phyloP scores from a whole-genome alignment of 1,140 invertebrate species.

The Lycorma delicatula region DNA sequence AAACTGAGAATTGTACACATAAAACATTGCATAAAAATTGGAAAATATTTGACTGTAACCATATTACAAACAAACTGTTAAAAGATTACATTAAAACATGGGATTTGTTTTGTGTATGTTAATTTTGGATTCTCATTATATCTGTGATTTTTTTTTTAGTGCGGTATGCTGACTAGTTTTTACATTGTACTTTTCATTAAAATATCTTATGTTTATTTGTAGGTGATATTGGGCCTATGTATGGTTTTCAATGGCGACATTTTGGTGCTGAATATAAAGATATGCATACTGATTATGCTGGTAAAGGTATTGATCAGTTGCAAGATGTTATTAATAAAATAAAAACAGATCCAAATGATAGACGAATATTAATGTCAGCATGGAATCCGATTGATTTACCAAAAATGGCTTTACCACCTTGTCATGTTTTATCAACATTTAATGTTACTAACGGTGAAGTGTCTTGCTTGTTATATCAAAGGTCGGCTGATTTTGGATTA shows the following conservation, averaged over 20 bases:
- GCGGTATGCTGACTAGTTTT: too few relatives aligned
- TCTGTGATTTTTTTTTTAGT: too few relatives aligned
- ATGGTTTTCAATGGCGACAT: slow-evolving; percentile 99
- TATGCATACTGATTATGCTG: slow-evolving; percentile 75
- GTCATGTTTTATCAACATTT: slow-evolving; percentile 93
- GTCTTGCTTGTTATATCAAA: slow-evolving; percentile 91
- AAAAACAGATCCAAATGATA: slow-evolving; percentile 72
- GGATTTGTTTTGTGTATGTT: too few relatives aligned
- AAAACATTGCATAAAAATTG: too few relatives aligned
- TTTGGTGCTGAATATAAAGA: slow-evolving; percentile 89
- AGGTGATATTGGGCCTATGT: slow-evolving; percentile 95
- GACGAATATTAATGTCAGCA: slow-evolving; percentile 87
- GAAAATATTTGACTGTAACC: too few relatives aligned
- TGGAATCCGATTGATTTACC: slow-evolving; percentile 91
- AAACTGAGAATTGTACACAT: too few relatives aligned
- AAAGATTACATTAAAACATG: too few relatives aligned
- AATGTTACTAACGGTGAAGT: slow-evolving; percentile 76
- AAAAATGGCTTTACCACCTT: slow-evolving; percentile 94
- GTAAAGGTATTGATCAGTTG: slow-evolving; percentile 91
- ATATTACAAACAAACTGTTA: too few relatives aligned
- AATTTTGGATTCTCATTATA: too few relatives aligned
- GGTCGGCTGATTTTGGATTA: slow-evolving; percentile 95
- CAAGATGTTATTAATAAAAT: slow-evolving; percentile 75
- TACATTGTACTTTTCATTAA: too few relatives aligned
- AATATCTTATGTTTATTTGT: too few relatives aligned